A percentile compares a stretch with the other conserved stretches of the same genome.
Evolutionary conservation across 2,888 invertebrate genomes (phyloP).

Genomic region (Gastrophysa polygoni): DNA sequence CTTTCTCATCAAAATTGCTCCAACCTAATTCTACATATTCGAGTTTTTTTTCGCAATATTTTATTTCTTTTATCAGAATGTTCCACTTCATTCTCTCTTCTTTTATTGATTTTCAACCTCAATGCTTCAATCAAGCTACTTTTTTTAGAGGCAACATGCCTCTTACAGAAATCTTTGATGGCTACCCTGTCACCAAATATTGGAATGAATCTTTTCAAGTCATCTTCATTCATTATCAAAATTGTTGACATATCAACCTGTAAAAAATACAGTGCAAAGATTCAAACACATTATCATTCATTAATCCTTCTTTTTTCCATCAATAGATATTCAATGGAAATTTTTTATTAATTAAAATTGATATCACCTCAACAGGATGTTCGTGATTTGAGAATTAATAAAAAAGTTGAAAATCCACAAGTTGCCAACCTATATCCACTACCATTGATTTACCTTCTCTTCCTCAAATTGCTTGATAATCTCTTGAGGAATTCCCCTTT

Average conservation of each 20-base stretch:
- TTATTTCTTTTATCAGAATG: not conserved
- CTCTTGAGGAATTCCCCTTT: too few species aligned
- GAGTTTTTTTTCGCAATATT: not conserved
- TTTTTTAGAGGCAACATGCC: not conserved
- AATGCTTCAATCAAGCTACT: conserved; percentile 2
- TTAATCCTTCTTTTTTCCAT: too few species aligned
- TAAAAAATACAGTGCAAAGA: not conserved
- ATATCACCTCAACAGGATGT: too few species aligned
- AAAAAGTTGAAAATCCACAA: too few species aligned
- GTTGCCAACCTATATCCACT: too few species aligned
- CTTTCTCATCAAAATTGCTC: not conserved
- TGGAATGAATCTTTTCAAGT: not conserved
- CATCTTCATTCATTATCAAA: not conserved
- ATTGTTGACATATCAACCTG: conserved; percentile 2
- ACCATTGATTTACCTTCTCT: too few species aligned
- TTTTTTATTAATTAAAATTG: too few species aligned
- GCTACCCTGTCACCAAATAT: not conserved
- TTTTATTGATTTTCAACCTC: not conserved
- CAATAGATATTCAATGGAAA: too few species aligned
- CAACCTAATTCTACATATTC: conserved; percentile 14
- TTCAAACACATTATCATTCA: too few species aligned
- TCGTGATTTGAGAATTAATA: too few species aligned
- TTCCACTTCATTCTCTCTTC: not conserved
- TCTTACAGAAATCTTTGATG: not conserved
- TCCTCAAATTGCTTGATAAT: too few species aligned